Base-by-base conservation (phyloP, 2,888 invertebrate genomes). In the Monoplex corrugatus region DNA sequence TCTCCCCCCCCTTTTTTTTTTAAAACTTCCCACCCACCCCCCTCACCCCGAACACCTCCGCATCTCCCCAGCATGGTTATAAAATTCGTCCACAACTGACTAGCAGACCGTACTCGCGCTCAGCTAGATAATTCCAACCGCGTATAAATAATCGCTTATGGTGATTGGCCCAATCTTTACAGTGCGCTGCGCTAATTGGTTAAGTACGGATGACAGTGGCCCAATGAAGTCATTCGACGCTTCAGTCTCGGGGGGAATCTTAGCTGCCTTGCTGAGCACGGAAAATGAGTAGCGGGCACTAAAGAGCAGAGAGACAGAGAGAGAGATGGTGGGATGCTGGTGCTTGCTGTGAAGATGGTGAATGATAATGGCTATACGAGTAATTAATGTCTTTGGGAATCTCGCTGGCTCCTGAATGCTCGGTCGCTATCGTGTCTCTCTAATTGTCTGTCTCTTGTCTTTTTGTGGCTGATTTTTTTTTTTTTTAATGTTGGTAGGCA, bases 71-170 rank as follows among this genome's bases (percentile, higher is more conserved):
- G 32, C 75, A 35, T 75, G 32, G 35, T 50, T 50, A 19, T 19
- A n/a, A n/a, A n/a, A n/a, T n/a, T n/a, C 50, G 8, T 50, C 50
- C 10, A 19, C 10, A 50, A 50, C 50, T 19, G 19, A 50, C 8
- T 13, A 50, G 50, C 50, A 50, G 10, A 8, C 50, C 8, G 50
- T 5, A n/a, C 16, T 68, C 78, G 5, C 32, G 10, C 45, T 32
- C 44, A n/a, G 32, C 44, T 45, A 82, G 82, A 82, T 82, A 82
- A 82, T 82, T 82, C 82, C 45, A 23, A 1, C 5, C 82, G 82
- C 82, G 82, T 82, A 82, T 82, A 82, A 82, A 82, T 44, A 82
- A 82, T 82, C 82, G 43, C 82, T 82, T 82, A 82, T 82, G 45
- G 44, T 82, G 82, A 82, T 82, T 44, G 82, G 45, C 82, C 82